Evolutionary conservation across 2,113 vertebrate genomes (phyloP).

Genomic region (Nannospalax galili): DNA sequence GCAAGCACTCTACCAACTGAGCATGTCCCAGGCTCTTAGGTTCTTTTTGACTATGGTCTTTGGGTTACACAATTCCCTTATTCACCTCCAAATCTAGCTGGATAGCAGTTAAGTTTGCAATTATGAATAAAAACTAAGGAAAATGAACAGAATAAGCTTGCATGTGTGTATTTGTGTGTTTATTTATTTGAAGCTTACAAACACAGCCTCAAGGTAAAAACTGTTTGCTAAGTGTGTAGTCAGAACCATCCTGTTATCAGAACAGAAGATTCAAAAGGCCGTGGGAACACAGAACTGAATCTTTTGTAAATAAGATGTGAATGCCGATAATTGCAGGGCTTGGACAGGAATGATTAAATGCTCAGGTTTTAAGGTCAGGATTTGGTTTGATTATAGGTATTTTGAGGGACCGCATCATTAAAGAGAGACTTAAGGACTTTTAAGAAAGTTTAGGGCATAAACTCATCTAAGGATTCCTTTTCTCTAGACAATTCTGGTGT

Average conservation of each 20-base stretch:
- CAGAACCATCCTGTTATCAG: not conserved
- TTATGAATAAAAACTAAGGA: not conserved
- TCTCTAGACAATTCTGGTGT: conserved; percentile 48
- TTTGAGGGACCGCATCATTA: conserved; percentile 29
- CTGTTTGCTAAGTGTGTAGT: not conserved
- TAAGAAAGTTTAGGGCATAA: conserved; percentile 44
- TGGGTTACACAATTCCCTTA: not conserved
- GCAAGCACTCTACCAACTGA: not conserved
- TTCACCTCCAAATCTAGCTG: not conserved
- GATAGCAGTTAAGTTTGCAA: not conserved
- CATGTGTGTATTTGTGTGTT: not conserved
- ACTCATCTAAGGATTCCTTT: conserved; percentile 59
- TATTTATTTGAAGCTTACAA: not conserved
- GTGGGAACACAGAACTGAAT: not conserved
- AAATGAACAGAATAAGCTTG: not conserved
- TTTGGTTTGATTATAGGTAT: conserved; percentile 25
- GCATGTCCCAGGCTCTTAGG: no score
- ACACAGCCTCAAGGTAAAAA: not conserved
- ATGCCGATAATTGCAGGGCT: not conserved
- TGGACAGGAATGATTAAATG: not conserved
- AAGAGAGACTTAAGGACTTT: conserved; percentile 33
- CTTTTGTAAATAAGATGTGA: not conserved
- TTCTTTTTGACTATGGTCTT: not conserved
- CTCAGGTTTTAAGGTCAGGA: not conserved
- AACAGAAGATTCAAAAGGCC: not conserved